Conservation (phyloP, 30 jellyfish, hydroid and myxozoan species). For the Hydra vulgaris region DNA sequence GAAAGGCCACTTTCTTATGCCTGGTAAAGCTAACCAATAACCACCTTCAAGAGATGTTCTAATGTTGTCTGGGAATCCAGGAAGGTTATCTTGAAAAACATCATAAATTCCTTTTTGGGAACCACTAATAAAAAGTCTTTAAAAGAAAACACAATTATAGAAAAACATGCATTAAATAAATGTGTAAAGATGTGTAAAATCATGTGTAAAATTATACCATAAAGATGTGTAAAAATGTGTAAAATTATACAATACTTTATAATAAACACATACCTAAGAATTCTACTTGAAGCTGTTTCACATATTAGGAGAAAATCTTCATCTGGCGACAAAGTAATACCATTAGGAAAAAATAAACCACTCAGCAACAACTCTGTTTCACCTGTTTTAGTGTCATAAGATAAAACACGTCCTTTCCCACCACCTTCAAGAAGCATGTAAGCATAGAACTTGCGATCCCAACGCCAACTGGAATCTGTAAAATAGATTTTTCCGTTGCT, state of each 20-base stretch:
- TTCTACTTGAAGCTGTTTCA: conserved; percentile 79
- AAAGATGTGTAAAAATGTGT: background rate
- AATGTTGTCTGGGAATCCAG: conserved; percentile 93
- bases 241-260: background rate
- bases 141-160: background rate
- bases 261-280: conserved; percentile 43
- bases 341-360: conserved; percentile 77
- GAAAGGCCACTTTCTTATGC: conserved; percentile 90
- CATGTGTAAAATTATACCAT: too few species aligned
- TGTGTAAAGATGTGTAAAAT: background rate
- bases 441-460: conserved; percentile 64
- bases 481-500: conserved; percentile 66
- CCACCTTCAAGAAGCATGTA: conserved; percentile 76
- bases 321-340: conserved; percentile 83
- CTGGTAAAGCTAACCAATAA: conserved; percentile 92
- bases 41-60: conserved; percentile 74
- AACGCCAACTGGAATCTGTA: conserved; percentile 87
- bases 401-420: conserved; percentile 86
- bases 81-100: conserved; percentile 73
- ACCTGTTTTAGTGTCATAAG: conserved; percentile 53
- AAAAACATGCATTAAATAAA: too few species aligned
- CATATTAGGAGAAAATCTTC: conserved; percentile 68
- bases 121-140: conserved; percentile 67
- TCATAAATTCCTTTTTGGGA: conserved; percentile 80
- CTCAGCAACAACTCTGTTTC: conserved; percentile 59